Evolutionary conservation across 2,797 vertebrate genomes (phyloP).

Genomic region (Philypnodon macrostomus): DNA sequence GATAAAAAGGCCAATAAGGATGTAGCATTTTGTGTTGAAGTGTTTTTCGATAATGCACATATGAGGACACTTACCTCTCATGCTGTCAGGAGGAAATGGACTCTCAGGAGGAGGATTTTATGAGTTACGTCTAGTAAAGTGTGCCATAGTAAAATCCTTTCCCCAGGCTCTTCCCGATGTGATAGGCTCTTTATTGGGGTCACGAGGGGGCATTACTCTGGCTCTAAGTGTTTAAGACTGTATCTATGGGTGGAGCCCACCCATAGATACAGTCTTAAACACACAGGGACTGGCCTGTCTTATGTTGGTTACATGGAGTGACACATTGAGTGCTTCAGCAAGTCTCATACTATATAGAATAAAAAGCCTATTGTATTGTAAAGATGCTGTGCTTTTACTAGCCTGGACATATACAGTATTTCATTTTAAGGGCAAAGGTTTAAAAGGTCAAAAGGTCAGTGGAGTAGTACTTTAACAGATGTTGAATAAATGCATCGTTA

Average conservation of each 20-base stretch:
- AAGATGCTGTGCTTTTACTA: background rate
- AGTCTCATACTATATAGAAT: no score
- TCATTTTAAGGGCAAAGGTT: background rate
- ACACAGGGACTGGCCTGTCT: no score
- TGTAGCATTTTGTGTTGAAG: background rate
- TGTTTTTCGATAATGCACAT: slow-evolving; percentile 7
- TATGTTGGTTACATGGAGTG: no score
- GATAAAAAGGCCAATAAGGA: background rate
- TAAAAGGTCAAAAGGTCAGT: background rate
- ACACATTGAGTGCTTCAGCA: no score
- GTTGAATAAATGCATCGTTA: no score
- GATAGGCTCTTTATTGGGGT: slow-evolving; percentile 68
- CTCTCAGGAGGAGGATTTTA: slow-evolving; percentile 45
- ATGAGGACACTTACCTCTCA: slow-evolving; percentile 16
- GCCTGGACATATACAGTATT: background rate
- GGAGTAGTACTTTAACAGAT: no score
- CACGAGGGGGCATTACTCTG: slow-evolving; percentile 37
- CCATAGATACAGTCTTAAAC: no score
- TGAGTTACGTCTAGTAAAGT: slow-evolving; percentile 62
- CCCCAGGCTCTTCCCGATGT: slow-evolving; percentile 58
- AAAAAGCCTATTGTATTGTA: background rate
- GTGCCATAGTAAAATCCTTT: slow-evolving; percentile 49
- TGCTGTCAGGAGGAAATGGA: slow-evolving; percentile 46
- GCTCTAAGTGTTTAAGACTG: slow-evolving; percentile 16
- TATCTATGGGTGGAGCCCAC: slow-evolving; percentile 3